These are phyloP conservation scores for Aleadryas rufinucha DNA, from an alignment of 2,113 vertebrate genomes.

Conservation along the genomic window DNA sequence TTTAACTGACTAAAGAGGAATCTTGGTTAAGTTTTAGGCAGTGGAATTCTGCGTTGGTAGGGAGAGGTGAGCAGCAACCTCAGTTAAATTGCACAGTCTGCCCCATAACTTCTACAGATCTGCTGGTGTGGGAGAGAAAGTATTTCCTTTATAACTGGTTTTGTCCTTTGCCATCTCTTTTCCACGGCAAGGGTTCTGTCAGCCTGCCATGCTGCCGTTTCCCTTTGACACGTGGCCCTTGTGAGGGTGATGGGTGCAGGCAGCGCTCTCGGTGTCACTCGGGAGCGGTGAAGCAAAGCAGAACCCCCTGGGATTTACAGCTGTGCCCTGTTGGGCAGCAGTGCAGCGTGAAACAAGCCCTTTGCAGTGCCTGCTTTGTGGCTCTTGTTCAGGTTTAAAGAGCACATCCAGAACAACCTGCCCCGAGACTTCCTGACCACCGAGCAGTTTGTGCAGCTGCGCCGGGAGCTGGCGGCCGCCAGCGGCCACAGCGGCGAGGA, in stretches of 20 bases:
- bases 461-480: slow-evolving; percentile 86
- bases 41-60: not conserved
- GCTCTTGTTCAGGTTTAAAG: slow-evolving; percentile 86
- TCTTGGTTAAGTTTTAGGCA: not conserved
- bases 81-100: not conserved
- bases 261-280: not conserved
- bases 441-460: slow-evolving; percentile 91
- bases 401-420: slow-evolving; percentile 92
- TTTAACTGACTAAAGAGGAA: not conserved
- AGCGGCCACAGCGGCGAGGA: slow-evolving; percentile 77
- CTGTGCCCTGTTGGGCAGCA: not conserved
- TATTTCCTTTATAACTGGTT: not conserved
- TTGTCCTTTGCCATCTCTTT: not conserved
- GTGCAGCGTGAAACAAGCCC: rapidly evolving
- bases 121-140: not conserved
- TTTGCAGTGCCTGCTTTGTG: not conserved
- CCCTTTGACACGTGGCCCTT: rapidly evolving
- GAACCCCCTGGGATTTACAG: rapidly evolving
- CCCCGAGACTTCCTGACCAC: slow-evolving; percentile 91
- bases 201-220: not conserved
- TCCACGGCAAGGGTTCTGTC: not conserved
- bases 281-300: rapidly evolving
- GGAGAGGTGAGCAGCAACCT: not conserved
- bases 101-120: not conserved
- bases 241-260: not conserved